phyloP scores from a whole-genome alignment of 2,888 invertebrate genomes.

The Drosophila lacicola region DNA sequence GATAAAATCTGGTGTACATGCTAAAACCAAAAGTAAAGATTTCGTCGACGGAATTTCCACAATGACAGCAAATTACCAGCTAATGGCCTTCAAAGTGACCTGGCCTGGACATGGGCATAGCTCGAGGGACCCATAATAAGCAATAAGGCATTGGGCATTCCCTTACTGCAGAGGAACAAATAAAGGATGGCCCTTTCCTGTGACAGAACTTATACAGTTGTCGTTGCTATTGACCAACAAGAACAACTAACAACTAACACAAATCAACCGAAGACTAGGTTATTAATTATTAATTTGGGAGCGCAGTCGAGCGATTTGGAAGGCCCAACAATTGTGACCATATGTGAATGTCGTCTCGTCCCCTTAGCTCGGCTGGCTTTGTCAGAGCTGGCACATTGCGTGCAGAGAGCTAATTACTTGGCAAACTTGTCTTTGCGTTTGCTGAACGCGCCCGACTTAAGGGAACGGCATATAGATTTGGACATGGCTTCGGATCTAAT shows the following conservation, averaged over 20 bases:
- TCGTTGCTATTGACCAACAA: constrained; percentile 7
- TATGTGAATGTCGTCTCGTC: constrained; percentile 24
- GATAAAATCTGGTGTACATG: constrained; percentile 19
- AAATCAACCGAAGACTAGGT: constrained; percentile 34
- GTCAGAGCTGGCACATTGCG: constrained; percentile 62
- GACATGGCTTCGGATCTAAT: constrained; percentile 27
- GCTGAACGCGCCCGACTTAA: constrained; percentile 25
- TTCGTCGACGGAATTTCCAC: constrained; percentile 34
- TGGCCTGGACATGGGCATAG: background rate
- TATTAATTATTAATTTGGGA: constrained; percentile 72
- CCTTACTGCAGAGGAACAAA: constrained; percentile 12
- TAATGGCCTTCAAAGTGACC: constrained; percentile 24
- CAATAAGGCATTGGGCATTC: constrained; percentile 38
- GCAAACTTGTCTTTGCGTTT: constrained; percentile 77
- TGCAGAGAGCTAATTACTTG: constrained; percentile 77
- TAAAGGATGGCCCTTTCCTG: constrained; percentile 19
- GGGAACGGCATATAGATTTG: background rate
- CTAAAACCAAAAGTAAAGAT: background rate
- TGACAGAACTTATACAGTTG: background rate
- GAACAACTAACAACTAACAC: constrained; percentile 21
- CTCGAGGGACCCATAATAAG: constrained; percentile 39
- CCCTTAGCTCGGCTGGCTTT: background rate
- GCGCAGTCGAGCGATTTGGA: constrained; percentile 55
- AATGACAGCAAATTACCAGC: background rate
- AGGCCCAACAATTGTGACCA: constrained; percentile 43